These are phyloP conservation scores for Trachythela sp. DNA, from an alignment of 64 coral and sea anemone species.

Conservation along the genomic window DNA sequence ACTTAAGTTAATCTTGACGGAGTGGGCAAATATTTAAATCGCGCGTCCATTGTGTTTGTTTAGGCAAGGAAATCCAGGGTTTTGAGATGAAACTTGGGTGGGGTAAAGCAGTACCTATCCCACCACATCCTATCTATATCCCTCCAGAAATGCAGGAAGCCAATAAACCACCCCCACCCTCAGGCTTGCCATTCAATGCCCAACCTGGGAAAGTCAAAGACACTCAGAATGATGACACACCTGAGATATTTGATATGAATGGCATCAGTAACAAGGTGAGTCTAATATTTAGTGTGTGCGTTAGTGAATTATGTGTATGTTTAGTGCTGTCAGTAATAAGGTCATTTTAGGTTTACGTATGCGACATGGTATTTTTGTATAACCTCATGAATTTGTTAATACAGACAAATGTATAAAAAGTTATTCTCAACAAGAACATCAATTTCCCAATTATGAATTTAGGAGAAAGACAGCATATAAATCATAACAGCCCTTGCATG, in stretches of 20 bases:
- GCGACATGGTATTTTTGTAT: too few species aligned
- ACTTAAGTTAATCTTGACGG: too few species aligned
- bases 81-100: slow-evolving; percentile 99
- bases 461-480: too few species aligned
- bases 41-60: neutral
- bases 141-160: slow-evolving; percentile 98
- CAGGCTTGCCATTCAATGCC: slow-evolving; percentile 90
- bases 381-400: too few species aligned
- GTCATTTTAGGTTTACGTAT: too few species aligned
- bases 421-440: too few species aligned
- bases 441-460: too few species aligned
- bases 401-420: too few species aligned
- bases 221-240: slow-evolving; percentile 17
- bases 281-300: neutral
- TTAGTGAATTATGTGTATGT: too few species aligned
- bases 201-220: slow-evolving; percentile 63
- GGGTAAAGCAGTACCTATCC: slow-evolving; percentile 94
- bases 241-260: slow-evolving; percentile 17
- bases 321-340: too few species aligned
- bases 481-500: too few species aligned
- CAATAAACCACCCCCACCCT: slow-evolving; percentile 80
- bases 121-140: slow-evolving; percentile 95
- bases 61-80: slow-evolving; percentile 93
- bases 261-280: slow-evolving; percentile 17
- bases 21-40: too few species aligned